Percentiles rank a stretch among this genome's conserved stretches.
These are phyloP conservation scores for Tetrapedia diversipes DNA, from an alignment of 2,888 invertebrate genomes.

Conservation along the genomic window DNA sequence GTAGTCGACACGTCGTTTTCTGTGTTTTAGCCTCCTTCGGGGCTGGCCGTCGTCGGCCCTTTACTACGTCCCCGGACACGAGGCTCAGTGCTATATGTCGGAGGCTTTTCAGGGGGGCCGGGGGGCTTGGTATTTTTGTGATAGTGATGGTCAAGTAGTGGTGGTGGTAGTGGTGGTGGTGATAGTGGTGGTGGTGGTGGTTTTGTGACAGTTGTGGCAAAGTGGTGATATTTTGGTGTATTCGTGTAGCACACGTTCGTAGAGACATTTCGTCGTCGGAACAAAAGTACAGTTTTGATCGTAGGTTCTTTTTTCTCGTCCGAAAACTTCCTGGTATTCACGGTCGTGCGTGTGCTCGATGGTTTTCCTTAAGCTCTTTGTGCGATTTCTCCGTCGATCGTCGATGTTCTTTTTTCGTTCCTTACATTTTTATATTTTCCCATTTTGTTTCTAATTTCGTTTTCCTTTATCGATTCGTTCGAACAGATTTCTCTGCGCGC, in stretches of 20 bases:
- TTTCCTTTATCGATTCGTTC: neutral
- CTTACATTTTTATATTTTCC: neutral
- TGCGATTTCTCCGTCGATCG: constrained; percentile 55
- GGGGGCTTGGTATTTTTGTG: constrained; percentile 65
- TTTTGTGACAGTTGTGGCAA: constrained; percentile 59
- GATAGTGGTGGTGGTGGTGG: constrained; percentile 58
- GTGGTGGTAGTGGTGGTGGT: constrained; percentile 58
- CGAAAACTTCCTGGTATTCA: constrained; percentile 51
- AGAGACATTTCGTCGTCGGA: constrained; percentile 37
- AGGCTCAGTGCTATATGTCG: constrained; percentile 83
- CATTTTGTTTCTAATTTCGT: neutral
- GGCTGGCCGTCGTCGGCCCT: constrained; percentile 81
- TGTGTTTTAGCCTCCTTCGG: constrained; percentile 79
- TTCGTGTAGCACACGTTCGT: constrained; percentile 62
- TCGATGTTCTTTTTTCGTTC: neutral
- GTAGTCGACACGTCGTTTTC: constrained; percentile 70
- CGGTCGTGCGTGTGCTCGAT: constrained; percentile 65
- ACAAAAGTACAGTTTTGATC: neutral
- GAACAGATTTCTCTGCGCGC: neutral
- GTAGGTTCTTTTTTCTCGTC: too few relatives aligned
- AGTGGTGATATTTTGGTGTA: constrained; percentile 60
- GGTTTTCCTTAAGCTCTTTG: constrained; percentile 36
- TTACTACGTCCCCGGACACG: constrained; percentile 83
- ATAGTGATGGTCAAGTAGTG: constrained; percentile 60
- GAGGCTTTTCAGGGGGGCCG: constrained; percentile 72